These are phyloP conservation scores for Anguilla japonica DNA, from an alignment of 2,113 vertebrate genomes.

Conservation along the genomic window DNA sequence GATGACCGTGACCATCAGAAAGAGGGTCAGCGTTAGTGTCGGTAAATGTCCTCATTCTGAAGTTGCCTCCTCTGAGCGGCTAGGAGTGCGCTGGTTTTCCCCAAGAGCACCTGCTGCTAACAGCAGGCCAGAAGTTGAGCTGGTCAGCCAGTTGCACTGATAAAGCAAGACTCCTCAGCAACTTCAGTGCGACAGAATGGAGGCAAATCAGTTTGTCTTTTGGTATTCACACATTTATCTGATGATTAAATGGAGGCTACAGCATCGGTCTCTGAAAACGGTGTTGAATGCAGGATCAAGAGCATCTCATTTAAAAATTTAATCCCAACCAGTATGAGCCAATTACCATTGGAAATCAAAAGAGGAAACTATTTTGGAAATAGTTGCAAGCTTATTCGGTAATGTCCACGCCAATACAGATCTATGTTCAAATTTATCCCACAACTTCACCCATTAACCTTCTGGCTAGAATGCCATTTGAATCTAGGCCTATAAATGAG, in stretches of 20 bases:
- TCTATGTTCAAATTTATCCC: background rate
- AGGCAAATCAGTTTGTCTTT: background rate
- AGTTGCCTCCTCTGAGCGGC: background rate
- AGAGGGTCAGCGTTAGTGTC: background rate
- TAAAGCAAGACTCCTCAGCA: background rate
- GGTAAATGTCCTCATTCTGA: background rate
- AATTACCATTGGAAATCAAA: background rate
- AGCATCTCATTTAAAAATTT: background rate
- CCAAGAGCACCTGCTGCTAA: background rate
- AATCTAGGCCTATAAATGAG: background rate
- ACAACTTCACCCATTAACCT: background rate
- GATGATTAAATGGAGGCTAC: background rate
- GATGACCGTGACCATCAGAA: constrained; percentile 1
- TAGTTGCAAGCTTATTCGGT: background rate
- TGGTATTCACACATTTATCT: background rate
- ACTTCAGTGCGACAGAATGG: background rate
- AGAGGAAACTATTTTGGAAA: constrained; percentile 2
- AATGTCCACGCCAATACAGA: background rate
- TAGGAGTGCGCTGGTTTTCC: background rate
- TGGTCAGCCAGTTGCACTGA: background rate
- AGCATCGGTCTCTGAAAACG: background rate
- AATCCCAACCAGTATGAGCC: background rate
- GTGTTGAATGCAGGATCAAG: background rate
- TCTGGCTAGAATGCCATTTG: background rate
- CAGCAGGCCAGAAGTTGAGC: background rate